Evolutionary conservation across 2,113 vertebrate genomes (phyloP), one percentile per base, ranked within the genome.

Genomic region (Tachuris rubrigastra): DNA sequence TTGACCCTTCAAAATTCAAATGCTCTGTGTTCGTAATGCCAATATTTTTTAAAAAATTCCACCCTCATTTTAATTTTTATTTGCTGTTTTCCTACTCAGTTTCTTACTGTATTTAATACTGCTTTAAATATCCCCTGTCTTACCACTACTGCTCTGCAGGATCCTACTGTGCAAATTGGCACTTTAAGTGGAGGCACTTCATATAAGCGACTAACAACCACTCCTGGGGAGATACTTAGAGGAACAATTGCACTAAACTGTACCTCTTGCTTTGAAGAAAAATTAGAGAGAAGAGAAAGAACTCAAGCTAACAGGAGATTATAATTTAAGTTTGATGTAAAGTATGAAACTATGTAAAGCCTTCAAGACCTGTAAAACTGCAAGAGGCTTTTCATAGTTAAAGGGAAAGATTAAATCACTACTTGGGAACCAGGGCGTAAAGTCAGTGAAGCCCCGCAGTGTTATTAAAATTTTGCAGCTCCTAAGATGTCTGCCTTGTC

Each of bases 81-180:
- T 31, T 80, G 0, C 52, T 85, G 3, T 77, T 95, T 88, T 84
- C n/a, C 25, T 80, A 78, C 39, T 75, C 14, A 78, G 35, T 90
- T 92, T 89, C 76, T 78, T 81, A n/a, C 47, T 52, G 52, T 86
- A 83, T 92, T 95, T 95, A 84, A 92, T 87, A 63, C 14, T 31
- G 11, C 69, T 89, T 85, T 92, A 95, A 95, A 95, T 92, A 90
- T 90, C 49, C 33, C 31, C 20, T 72, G 9, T 84, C 91, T 84
- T 93, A 37, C 63, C 50, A 80, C 80, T 78, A 60, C 60, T 41
- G 73, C 75, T 92, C 73, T 91, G 65, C 73, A 66, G 49, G 31
- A 22, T 87, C 83, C 69, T 96, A 86, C 95, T 95, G 96, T 72
- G 91, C 56, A 95, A 95, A 95, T 95, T 87, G 77, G 73, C 47